Conservation (phyloP, 2,888 invertebrate genomes). For the Patella pellucida region DNA sequence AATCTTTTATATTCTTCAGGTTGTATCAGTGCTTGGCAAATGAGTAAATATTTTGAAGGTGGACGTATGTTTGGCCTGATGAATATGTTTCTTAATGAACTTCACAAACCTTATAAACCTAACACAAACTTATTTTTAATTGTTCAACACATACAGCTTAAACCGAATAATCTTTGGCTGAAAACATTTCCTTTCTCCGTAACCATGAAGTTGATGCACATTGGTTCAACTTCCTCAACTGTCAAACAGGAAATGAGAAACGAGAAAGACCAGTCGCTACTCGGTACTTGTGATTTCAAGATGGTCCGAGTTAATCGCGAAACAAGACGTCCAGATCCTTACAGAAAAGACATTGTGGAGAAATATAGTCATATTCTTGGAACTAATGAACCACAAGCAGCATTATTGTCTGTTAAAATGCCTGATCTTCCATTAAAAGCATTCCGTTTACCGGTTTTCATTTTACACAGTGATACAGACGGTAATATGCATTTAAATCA, state of each 20-base stretch:
- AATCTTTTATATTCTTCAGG: not conserved
- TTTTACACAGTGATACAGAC: constrained; percentile 3
- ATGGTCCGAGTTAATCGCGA: not conserved
- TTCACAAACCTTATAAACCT: not conserved
- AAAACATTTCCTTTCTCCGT: not conserved
- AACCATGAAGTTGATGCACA: not conserved
- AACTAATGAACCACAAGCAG: not conserved
- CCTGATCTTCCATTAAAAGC: not conserved
- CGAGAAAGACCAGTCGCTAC: not conserved
- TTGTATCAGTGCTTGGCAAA: constrained; percentile 4
- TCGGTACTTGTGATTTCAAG: not conserved
- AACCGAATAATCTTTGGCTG: not conserved
- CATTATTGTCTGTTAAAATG: not conserved
- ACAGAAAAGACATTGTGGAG: not conserved
- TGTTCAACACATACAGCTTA: not conserved
- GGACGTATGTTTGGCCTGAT: not conserved
- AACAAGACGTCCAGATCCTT: not conserved
- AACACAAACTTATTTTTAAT: not conserved
- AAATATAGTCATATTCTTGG: not conserved
- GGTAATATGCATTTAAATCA: not conserved
- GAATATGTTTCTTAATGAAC: not conserved
- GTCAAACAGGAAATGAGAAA: not conserved
- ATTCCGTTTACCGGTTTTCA: not conserved
- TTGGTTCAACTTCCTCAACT: not conserved
- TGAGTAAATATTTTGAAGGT: not conserved